A percentile compares a stretch with the other conserved stretches of the same genome.
Conservation (phyloP, 2,888 invertebrate genomes). For the Rotaria socialis region DNA sequence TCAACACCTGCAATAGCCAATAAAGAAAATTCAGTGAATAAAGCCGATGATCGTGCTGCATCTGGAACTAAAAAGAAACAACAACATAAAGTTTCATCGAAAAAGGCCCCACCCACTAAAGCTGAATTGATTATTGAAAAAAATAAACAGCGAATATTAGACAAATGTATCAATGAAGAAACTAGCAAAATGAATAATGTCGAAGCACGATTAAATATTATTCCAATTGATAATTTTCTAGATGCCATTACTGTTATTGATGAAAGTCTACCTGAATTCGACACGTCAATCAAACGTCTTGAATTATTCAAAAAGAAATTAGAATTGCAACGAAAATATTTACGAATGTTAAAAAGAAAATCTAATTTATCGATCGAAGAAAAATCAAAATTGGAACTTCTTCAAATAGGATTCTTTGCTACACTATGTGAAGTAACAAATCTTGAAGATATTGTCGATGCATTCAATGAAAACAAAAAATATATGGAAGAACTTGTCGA, state of each 20-base stretch:
- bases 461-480: constrained; percentile 10
- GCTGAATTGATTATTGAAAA: not conserved
- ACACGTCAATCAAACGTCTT: not conserved
- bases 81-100: not conserved
- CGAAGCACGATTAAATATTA: not conserved
- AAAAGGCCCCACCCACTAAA: not conserved
- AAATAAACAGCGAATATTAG: not conserved
- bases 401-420: not conserved
- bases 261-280: not conserved
- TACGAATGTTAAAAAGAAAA: not conserved
- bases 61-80: not conserved
- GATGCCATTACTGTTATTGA: not conserved
- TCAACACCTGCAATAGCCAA: not conserved
- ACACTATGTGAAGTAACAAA: constrained; percentile 11
- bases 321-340: constrained; percentile 1
- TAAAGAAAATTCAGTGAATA: not conserved
- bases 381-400: not conserved
- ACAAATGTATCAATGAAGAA: not conserved
- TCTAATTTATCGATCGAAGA: not conserved
- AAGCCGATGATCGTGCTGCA: not conserved
- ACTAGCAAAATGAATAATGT: not conserved
- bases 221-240: not conserved
- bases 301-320: constrained; percentile 8
- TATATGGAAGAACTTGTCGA: constrained; percentile 13
- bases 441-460: not conserved